phyloP scores from a whole-genome alignment of 1,140 invertebrate species.

The Formica exsecta region DNA sequence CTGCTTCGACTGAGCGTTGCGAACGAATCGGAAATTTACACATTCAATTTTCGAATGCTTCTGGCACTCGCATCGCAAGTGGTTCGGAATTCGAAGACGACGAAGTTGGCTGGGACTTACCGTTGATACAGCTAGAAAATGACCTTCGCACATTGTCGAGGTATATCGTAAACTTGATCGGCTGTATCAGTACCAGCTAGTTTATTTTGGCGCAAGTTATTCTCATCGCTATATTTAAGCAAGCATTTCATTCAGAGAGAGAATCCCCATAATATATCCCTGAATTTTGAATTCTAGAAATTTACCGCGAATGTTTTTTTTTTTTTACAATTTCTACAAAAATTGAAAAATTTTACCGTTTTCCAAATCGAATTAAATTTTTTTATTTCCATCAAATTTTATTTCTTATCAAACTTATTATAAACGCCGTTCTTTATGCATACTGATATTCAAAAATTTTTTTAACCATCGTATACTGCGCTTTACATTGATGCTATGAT shows the following conservation, averaged over 20 bases:
- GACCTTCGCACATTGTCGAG: slow-evolving; percentile 86
- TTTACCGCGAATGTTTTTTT: not conserved
- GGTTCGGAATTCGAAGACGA: slow-evolving; percentile 87
- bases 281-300: slow-evolving; percentile 8
- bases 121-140: slow-evolving; percentile 87
- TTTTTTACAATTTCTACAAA: not conserved
- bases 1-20: not conserved
- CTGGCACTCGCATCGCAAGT: slow-evolving; percentile 85
- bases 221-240: not conserved
- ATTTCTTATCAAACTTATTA: not conserved
- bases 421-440: not conserved
- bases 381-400: not conserved
- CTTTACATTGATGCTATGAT: not conserved
- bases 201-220: not conserved
- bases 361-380: not conserved
- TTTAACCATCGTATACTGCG: not conserved
- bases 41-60: slow-evolving; percentile 82
- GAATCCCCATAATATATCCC: not conserved
- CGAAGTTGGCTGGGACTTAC: slow-evolving; percentile 87
- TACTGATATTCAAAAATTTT: not conserved
- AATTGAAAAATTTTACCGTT: not conserved
- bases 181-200: not conserved
- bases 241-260: not conserved
- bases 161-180: slow-evolving; percentile 71
- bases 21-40: slow-evolving; percentile 76